Conservation (phyloP, 2,888 invertebrate species). For the Andrena flavipes region DNA sequence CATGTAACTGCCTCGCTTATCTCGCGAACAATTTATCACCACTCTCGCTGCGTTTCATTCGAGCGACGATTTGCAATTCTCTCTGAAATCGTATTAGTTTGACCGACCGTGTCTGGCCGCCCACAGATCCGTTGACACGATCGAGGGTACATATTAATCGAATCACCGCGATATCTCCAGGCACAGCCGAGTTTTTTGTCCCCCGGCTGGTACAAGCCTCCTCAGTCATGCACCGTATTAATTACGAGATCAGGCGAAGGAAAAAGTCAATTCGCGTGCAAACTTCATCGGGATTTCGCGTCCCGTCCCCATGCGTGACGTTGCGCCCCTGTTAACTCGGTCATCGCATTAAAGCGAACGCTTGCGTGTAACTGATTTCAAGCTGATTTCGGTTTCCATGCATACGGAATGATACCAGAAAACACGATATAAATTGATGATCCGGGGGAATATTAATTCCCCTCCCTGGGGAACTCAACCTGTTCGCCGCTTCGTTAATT, state of each 20-base stretch:
- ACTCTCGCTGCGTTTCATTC: conserved; percentile 19
- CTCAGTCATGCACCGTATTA: conserved; percentile 56
- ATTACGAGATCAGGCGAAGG: conserved; percentile 50
- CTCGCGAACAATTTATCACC: conserved; percentile 61
- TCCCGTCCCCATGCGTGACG: conserved; percentile 38
- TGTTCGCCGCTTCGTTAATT: conserved; percentile 36
- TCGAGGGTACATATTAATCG: conserved; percentile 48
- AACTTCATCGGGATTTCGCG: conserved; percentile 25
- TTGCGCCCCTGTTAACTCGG: conserved; percentile 51
- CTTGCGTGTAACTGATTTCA: conserved; percentile 39
- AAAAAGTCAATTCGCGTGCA: conserved; percentile 44
- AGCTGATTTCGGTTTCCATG: conserved; percentile 53
- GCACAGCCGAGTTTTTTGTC: background rate
- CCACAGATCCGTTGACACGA: conserved; percentile 59
- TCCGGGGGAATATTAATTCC: conserved; percentile 51
- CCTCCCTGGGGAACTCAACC: background rate
- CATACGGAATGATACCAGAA: conserved; percentile 51
- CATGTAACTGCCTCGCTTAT: conserved; percentile 49
- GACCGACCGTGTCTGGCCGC: conserved; percentile 63
- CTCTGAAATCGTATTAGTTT: conserved; percentile 65
- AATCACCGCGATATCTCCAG: conserved; percentile 42
- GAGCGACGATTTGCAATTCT: conserved; percentile 47
- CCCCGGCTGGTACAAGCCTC: conserved; percentile 2
- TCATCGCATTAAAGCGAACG: conserved; percentile 53
- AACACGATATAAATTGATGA: conserved; percentile 58